Evolutionary conservation across 2,797 vertebrate genomes (phyloP).

Genomic region (Scarus forsteni): DNA sequence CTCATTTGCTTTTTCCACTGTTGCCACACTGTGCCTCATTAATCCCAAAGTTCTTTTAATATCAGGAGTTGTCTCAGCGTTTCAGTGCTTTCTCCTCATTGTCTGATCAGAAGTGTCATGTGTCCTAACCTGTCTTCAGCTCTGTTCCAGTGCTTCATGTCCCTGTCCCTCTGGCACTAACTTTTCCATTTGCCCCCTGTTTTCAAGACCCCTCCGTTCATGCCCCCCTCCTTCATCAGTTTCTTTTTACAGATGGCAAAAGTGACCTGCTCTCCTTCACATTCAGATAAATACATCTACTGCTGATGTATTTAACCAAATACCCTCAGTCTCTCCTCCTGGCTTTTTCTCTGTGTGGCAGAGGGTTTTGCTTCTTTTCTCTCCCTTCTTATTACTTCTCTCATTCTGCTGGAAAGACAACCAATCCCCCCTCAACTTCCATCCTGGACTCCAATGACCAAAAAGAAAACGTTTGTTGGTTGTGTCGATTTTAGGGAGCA

Average conservation of each 20-base stretch:
- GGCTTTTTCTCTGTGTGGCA: conserved; percentile 71
- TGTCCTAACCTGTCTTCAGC: conserved; percentile 63
- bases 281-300: conserved; percentile 82
- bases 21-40: conserved; percentile 28
- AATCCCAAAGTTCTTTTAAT: conserved; percentile 28
- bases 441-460: conserved; percentile 75
- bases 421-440: conserved; percentile 71
- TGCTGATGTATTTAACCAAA: conserved; percentile 82
- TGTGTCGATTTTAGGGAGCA: conserved; percentile 14
- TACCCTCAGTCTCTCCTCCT: conserved; percentile 54
- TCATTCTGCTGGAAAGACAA: conserved; percentile 70
- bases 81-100: conserved; percentile 1
- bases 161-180: conserved; percentile 53
- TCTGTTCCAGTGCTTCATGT: conserved; percentile 63
- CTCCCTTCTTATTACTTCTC: conserved; percentile 66
- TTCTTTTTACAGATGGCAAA: conserved; percentile 78
- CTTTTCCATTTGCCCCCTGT: conserved; percentile 40
- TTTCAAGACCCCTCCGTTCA: conserved; percentile 32
- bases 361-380: conserved; percentile 77
- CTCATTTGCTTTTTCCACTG: conserved; percentile 29
- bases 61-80: conserved; percentile 15
- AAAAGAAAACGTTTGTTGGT: conserved; percentile 25
- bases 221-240: conserved; percentile 46
- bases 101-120: conserved; percentile 14
- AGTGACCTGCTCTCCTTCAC: conserved; percentile 65